Evolutionary conservation across 2,888 invertebrate genomes (phyloP), one percentile per base, ranked within the genome.

Genomic region (Agonopterix subpropinquella): DNA sequence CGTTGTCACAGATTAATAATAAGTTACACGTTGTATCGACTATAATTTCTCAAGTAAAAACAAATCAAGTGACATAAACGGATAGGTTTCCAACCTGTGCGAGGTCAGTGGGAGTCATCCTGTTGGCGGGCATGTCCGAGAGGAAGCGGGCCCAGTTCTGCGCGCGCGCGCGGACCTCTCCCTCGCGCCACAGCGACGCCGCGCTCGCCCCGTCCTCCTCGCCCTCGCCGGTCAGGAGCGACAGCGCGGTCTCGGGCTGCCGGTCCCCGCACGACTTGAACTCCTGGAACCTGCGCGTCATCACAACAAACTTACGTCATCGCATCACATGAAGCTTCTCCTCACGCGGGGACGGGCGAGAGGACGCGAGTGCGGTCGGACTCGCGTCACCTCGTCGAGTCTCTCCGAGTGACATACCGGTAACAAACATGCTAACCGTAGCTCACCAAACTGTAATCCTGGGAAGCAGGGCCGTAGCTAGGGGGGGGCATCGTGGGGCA

Each of bases 121-220:
- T 81, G 71, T 96, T 96, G 28, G 95, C 92, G 2, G 96, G 95
- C 62, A 92, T 92, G 70, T 96, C 95, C 58, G 92, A 91, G 11
- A 96, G 83, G 56, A 83, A 85, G 7, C 95, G 89, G 15, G 94
- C 94, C 83, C 94, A 90, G 80, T 95, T 95, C 82, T 96, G 95
- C 1, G 92, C 93, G 43, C 90, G 85, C 0, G 92, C 94, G 58
- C 92, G 90, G 37, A 91, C 76, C 8, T 80, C 57, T 5, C 96
- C 96, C 48, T 80, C 67, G 39, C 67, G 62, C 92, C 94, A 95
- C 41, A 35, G 48, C 45, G 46, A 51, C 15, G 11, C 37, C 1
- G 92, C 93, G 43, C 90, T 28, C 28, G 28, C 86, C 0, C 92
- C 94, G 57, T 92, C 90, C 36, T 91, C 76, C 8, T 80, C 57